phyloP scores from a whole-genome alignment of 2,113 vertebrate genomes.

The Pterocles burchelli region DNA sequence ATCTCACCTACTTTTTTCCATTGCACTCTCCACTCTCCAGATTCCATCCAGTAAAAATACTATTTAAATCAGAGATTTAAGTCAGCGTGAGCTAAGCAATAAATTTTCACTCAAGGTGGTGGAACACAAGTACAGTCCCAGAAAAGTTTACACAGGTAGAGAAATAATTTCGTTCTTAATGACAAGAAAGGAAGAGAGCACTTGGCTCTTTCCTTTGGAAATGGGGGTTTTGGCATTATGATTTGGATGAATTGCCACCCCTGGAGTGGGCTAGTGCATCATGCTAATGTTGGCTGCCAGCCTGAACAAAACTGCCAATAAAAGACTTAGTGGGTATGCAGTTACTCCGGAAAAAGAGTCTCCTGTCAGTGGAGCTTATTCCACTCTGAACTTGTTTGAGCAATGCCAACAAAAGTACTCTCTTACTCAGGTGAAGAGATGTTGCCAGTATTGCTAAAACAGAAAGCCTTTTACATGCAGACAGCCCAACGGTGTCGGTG shows the following conservation, averaged over 20 bases:
- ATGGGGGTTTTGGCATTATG: background rate
- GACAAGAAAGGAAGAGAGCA: background rate
- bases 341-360: accelerated
- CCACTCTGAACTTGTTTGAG: background rate
- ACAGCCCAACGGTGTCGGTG: background rate
- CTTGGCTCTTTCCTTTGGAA: background rate
- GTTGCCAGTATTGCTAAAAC: background rate
- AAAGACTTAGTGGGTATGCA: background rate
- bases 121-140: background rate
- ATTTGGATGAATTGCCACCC: background rate
- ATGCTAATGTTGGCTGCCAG: background rate
- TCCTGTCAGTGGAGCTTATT: background rate
- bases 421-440: background rate
- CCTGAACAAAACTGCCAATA: background rate
- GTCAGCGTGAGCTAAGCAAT: background rate
- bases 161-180: background rate
- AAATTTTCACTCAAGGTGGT: background rate
- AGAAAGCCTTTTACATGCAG: background rate
- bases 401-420: accelerated
- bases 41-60: background rate
- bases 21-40: background rate
- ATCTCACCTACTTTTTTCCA: background rate
- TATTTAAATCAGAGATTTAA: background rate
- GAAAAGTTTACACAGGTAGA: background rate
- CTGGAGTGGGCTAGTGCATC: background rate